Conservation (phyloP, 2,888 invertebrate genomes). For the Clivina fossor region DNA sequence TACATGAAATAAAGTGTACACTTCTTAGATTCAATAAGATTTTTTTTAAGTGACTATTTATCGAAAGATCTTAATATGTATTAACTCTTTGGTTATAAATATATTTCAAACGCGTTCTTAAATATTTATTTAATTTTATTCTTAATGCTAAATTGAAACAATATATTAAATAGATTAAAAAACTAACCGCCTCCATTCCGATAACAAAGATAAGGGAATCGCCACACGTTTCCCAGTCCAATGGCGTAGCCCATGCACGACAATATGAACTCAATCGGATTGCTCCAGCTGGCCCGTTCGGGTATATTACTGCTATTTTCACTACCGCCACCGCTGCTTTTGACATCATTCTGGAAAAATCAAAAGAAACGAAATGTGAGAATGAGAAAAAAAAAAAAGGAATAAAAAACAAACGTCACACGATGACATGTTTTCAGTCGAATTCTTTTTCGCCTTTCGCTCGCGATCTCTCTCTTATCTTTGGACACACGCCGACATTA, state of each 20-base stretch:
- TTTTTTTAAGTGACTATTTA: too few species aligned
- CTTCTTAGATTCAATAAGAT: too few species aligned
- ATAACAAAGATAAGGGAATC: slow-evolving; percentile 77
- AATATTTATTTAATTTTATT: too few species aligned
- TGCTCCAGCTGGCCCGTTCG: slow-evolving; percentile 61
- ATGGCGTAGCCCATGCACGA: slow-evolving; percentile 78
- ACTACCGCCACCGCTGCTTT: slow-evolving; percentile 20
- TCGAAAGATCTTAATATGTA: too few species aligned
- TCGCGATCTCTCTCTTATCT: neutral
- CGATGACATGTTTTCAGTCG: slow-evolving; percentile 32
- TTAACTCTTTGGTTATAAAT: too few species aligned
- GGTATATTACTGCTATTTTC: slow-evolving; percentile 42
- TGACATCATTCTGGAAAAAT: slow-evolving; percentile 29
- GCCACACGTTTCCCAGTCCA: slow-evolving; percentile 77
- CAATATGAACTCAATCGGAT: slow-evolving; percentile 71
- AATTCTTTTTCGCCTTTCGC: slow-evolving; percentile 19
- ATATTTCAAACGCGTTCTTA: too few species aligned
- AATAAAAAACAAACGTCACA: too few species aligned
- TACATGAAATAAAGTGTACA: too few species aligned
- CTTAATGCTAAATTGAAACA: too few species aligned
- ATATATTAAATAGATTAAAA: neutral
- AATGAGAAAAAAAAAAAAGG: too few species aligned
- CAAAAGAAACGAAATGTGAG: too few species aligned
- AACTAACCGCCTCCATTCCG: slow-evolving; percentile 76
- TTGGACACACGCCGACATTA: slow-evolving; percentile 10